A percentile compares a stretch with the other conserved stretches of the same genome.
Evolutionary conservation across 2,888 invertebrate genomes (phyloP).

Genomic region (Aradus depressus): DNA sequence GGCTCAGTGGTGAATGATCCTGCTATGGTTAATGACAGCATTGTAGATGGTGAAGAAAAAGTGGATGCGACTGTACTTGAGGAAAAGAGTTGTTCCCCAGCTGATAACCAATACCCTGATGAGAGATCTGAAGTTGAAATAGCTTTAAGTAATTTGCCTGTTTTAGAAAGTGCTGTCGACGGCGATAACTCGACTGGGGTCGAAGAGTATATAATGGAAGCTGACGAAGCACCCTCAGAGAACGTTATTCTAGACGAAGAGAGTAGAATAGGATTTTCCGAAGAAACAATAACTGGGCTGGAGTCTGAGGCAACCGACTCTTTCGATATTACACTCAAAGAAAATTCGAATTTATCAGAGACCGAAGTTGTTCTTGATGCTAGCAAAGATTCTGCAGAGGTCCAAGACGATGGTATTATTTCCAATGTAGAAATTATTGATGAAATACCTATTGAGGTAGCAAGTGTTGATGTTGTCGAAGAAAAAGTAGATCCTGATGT

Average conservation of each 20-base stretch:
- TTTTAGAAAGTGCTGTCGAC: background rate
- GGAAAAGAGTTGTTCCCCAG: background rate
- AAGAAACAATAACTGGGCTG: background rate
- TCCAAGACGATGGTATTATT: no score
- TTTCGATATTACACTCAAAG: background rate
- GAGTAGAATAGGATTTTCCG: background rate
- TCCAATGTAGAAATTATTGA: background rate
- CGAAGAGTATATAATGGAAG: background rate
- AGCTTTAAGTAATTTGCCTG: background rate
- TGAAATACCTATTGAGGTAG: conserved; percentile 9
- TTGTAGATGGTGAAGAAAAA: background rate
- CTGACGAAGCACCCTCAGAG: background rate
- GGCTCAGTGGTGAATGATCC: no score
- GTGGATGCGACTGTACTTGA: background rate
- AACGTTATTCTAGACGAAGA: background rate
- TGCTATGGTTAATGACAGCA: background rate
- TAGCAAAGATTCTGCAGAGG: background rate
- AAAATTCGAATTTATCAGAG: background rate
- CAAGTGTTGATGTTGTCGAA: conserved; percentile 1
- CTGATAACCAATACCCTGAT: background rate
- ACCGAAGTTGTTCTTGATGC: background rate
- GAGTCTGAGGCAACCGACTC: background rate
- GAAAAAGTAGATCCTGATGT: conserved; percentile 4
- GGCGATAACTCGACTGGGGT: background rate
- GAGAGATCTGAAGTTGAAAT: background rate